phyloP scores from a whole-genome alignment of 2,888 invertebrate genomes.

The Nomada fucata region DNA sequence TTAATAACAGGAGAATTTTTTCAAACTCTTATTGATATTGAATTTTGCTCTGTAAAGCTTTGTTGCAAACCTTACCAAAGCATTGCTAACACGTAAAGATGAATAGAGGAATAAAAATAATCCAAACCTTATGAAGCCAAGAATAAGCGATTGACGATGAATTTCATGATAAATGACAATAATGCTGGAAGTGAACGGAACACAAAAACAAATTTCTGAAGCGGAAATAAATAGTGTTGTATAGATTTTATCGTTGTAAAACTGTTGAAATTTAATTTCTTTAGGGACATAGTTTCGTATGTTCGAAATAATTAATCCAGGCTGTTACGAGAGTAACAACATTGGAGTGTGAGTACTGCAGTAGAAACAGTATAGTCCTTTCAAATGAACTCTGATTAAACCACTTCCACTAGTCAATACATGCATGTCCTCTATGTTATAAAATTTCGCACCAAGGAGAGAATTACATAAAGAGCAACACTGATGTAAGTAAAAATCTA shows the following conservation, averaged over 20 bases:
- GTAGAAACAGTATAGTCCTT: conserved; percentile 38
- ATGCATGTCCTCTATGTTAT: conserved; percentile 57
- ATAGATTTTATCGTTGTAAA: conserved; percentile 9
- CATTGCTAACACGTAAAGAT: conserved; percentile 52
- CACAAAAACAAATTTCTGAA: conserved; percentile 37
- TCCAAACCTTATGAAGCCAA: conserved; percentile 61
- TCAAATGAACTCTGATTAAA: conserved; percentile 39
- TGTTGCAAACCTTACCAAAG: conserved; percentile 64
- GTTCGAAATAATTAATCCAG: conserved; percentile 33
- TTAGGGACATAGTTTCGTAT: conserved; percentile 2
- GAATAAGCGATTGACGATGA: conserved; percentile 52
- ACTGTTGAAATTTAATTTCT: conserved; percentile 13
- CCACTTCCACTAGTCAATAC: conserved; percentile 50
- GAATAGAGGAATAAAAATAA: conserved; percentile 46
- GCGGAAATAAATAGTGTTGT: conserved; percentile 38
- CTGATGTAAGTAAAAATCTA: conserved; percentile 59
- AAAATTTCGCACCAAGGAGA: conserved; percentile 54
- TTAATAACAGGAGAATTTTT: conserved; percentile 30
- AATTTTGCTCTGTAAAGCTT: conserved; percentile 54
- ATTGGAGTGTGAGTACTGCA: conserved; percentile 65
- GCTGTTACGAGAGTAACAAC: conserved; percentile 61
- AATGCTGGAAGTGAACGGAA: conserved; percentile 57
- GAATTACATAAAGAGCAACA: conserved; percentile 59
- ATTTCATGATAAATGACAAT: conserved; percentile 44
- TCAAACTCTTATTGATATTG: conserved; percentile 3